phyloP scores from a whole-genome alignment of 2,797 vertebrate species.

The Epinephelus malabaricus region DNA sequence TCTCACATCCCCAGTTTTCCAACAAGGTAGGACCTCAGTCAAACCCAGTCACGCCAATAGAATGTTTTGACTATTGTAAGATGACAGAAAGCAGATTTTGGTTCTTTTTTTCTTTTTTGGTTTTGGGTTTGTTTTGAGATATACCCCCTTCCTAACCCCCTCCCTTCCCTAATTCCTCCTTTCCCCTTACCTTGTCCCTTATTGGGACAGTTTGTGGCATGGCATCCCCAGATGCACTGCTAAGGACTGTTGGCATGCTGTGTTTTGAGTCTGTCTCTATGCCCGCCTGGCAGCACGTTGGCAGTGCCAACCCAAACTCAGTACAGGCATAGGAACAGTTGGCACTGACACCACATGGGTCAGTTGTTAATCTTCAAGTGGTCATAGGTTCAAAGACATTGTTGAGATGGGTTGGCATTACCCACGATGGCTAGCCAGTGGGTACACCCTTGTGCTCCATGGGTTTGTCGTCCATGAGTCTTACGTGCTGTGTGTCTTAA shows the following conservation, averaged over 20 bases:
- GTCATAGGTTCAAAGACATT: conserved; percentile 47
- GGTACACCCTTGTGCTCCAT: conserved; percentile 77
- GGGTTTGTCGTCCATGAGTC: conserved; percentile 85
- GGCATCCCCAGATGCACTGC: conserved; percentile 86
- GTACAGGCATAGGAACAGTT: conserved; percentile 45
- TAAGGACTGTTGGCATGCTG: conserved; percentile 86
- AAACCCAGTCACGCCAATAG: conserved; percentile 70
- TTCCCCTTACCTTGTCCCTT: conserved; percentile 55
- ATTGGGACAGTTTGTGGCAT: conserved; percentile 84
- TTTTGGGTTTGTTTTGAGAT: conserved; percentile 73
- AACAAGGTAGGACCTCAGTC: conserved; percentile 82
- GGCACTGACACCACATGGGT: conserved; percentile 49
- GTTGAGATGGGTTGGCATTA: conserved; percentile 76
- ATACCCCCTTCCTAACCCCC: conserved; percentile 63
- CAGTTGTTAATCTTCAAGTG: conserved; percentile 50
- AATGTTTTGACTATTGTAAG: conserved; percentile 53
- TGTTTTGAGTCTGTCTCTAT: conserved; percentile 85
- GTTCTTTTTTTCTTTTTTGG: conserved; percentile 73
- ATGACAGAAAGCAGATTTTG: conserved; percentile 59
- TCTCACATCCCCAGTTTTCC: conserved; percentile 79
- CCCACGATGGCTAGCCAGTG: conserved; percentile 70
- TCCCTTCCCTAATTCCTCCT: conserved; percentile 50
- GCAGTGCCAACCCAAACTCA: conserved; percentile 83
- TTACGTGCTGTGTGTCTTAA: conserved; percentile 85
- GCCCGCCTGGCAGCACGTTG: conserved; percentile 72